Evolutionary conservation across 2,888 invertebrate genomes (phyloP), one percentile per base, ranked within the genome.

Genomic region (Drosophila sordidula): DNA sequence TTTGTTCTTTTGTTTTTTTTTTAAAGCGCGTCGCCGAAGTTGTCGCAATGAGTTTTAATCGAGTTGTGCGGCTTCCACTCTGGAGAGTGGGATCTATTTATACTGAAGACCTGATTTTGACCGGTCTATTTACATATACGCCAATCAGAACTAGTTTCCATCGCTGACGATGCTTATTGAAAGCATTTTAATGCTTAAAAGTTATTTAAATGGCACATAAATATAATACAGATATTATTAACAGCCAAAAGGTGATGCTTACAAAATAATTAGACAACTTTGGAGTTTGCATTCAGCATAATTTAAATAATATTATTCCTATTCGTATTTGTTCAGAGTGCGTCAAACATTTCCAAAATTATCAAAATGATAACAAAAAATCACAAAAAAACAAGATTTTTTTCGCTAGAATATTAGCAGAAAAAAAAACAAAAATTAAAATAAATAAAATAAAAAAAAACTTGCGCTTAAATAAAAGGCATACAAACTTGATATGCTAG

Each of bases 81-180:
- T 32, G 36, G 41, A 56, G 55, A 52, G 56, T 42, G 26, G 36
- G 39, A 45, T 38, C 77, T 76, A 65, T 76, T 74, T 74, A 74
- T 76, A 74, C 56, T 11, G n/a, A 14, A 16, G 16, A 52, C 55
- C n/a, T 36, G 72, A 57, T 51, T 26, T 22, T 56, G 55, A 68
- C 56, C 57, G 34, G 74, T 76, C 46, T 26, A 46, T 62, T 67
- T 45, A 61, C 18, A 61, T 46, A 61, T 32, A n/a, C 32, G 36
- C 14, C 29, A 49, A 18, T 39, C 42, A 56, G 51, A 73, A 74
- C 74, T 57, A 57, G 74, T 74, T 74, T 74, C 29, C 4, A 45
- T 52, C 26, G 44, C 6, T 44, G 25, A 22, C 47, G 47, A 47
- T 44, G 14, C 36, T 36, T 54, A n/a, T 44, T 51, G 45, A 64